Conservation (phyloP, 2,888 invertebrate species). For the Petrolisthes manimaculis region DNA sequence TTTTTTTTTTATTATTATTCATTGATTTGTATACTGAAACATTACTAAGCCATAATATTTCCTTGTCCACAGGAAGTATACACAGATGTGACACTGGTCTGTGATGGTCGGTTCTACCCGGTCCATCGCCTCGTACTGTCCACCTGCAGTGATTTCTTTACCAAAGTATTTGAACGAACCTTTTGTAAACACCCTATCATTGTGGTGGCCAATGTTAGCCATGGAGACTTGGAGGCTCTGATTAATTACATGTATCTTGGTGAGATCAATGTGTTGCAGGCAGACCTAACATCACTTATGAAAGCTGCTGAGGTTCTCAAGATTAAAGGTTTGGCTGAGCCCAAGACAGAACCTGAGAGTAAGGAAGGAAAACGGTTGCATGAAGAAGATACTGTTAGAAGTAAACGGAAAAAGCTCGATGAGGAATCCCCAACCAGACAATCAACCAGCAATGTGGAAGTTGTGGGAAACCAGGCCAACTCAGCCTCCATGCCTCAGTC, state of each 20-base stretch:
- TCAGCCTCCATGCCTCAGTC: background rate
- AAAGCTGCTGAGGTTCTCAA: conserved; percentile 39
- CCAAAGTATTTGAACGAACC: conserved; percentile 33
- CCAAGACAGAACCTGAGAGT: background rate
- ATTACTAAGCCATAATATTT: background rate
- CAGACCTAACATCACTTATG: conserved; percentile 29
- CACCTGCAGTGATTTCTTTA: conserved; percentile 48
- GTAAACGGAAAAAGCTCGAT: conserved; percentile 21
- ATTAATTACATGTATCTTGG: conserved; percentile 47
- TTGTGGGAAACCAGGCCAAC: background rate
- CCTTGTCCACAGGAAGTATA: conserved; percentile 23
- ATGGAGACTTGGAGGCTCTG: conserved; percentile 38
- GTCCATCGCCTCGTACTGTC: conserved; percentile 44
- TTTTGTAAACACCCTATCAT: conserved; percentile 42
- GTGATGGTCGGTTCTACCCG: conserved; percentile 43
- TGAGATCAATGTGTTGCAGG: conserved; percentile 39
- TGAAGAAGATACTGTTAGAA: background rate
- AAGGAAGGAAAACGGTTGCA: conserved; percentile 5
- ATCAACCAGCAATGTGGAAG: background rate
- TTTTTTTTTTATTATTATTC: background rate
- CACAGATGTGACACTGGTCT: conserved; percentile 40
- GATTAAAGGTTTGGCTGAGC: conserved; percentile 40
- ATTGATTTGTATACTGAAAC: background rate
- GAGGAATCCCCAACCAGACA: background rate
- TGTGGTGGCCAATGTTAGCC: conserved; percentile 33